A percentile compares a stretch with the other conserved stretches of the same genome.
Conservation (phyloP, 2,113 vertebrate species). For the Pseudorhombus dupliciocellatus region DNA sequence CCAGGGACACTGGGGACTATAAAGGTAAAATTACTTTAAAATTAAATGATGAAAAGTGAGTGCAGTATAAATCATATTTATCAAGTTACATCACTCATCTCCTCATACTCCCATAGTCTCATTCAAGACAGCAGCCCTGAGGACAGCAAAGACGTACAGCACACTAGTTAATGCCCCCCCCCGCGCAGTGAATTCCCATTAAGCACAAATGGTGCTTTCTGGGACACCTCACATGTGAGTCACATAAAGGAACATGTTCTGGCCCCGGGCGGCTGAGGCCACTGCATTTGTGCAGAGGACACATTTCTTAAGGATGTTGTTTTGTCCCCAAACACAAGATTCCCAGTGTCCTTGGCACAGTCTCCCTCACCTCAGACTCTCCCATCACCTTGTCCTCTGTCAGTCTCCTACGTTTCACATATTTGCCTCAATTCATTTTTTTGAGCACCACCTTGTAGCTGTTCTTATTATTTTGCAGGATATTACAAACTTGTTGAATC, state of each 20-base stretch:
- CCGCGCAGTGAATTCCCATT: neutral
- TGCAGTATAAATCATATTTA: neutral
- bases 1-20: neutral
- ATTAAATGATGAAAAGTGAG: neutral
- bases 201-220: neutral
- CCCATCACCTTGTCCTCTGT: too few species aligned
- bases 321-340: too few species aligned
- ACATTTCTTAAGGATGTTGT: neutral
- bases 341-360: too few species aligned
- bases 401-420: neutral
- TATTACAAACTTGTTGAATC: neutral
- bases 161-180: neutral
- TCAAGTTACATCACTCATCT: neutral
- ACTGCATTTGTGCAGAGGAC: neutral
- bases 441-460: too few species aligned
- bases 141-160: neutral
- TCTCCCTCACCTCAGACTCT: too few species aligned
- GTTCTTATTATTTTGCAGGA: too few species aligned
- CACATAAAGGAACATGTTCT: neutral
- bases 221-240: too few species aligned
- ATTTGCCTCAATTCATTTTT: too few species aligned
- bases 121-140: neutral
- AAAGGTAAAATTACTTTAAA: neutral
- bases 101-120: neutral
- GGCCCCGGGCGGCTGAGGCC: neutral